phyloP scores from a whole-genome alignment of 2,797 vertebrate genomes.

The Numenius phaeopus region DNA sequence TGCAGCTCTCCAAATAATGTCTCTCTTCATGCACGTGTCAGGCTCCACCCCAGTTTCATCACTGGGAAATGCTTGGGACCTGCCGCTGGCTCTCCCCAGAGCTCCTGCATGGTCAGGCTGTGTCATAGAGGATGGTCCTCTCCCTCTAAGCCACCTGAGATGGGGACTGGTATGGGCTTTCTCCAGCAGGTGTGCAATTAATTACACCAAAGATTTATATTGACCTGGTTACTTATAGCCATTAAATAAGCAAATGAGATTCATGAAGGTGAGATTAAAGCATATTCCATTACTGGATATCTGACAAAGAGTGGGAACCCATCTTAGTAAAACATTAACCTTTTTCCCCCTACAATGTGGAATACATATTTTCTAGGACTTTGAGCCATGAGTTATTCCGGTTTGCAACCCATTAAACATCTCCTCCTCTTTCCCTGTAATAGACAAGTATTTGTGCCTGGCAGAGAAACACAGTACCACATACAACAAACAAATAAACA shows the following conservation, averaged over 20 bases:
- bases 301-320: neutral
- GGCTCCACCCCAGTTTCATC: neutral
- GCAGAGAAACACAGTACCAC: neutral
- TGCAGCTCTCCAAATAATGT: neutral
- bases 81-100: neutral
- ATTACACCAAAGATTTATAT: neutral
- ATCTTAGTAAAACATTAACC: neutral
- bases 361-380: neutral
- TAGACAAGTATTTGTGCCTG: neutral
- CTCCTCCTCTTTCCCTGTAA: neutral
- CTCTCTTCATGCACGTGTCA: neutral
- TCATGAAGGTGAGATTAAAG: neutral
- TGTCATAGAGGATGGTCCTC: neutral
- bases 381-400: neutral
- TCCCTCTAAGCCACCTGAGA: neutral
- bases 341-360: neutral
- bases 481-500: neutral
- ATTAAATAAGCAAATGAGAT: neutral
- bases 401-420: neutral
- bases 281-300: neutral
- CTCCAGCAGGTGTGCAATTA: neutral
- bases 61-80: neutral
- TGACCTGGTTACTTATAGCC: neutral
- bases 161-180: neutral
- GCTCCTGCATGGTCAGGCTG: neutral